Evolutionary conservation across 2,113 vertebrate genomes (phyloP).

Genomic region (Microcebus tavaratra): DNA sequence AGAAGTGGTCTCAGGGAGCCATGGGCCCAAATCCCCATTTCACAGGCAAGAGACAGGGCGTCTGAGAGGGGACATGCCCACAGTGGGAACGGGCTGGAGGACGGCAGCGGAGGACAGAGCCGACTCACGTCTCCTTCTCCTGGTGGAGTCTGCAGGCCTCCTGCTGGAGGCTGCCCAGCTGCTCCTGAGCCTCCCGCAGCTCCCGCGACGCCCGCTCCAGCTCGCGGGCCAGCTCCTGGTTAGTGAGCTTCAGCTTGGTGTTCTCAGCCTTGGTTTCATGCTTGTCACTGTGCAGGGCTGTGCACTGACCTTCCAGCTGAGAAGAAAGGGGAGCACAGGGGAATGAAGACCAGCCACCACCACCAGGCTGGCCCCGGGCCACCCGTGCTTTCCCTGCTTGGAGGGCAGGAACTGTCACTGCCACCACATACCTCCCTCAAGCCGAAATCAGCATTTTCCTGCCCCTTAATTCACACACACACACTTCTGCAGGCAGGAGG

Average conservation of each 20-base stretch:
- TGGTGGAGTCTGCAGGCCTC: conserved; percentile 88
- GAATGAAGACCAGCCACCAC: not conserved
- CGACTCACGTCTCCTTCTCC: conserved; percentile 93
- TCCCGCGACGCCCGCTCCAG: conserved; percentile 89
- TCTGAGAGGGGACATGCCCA: accelerated
- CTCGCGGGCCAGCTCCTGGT: conserved; percentile 90
- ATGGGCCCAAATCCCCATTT: not conserved
- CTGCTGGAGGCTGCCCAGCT: conserved; percentile 90
- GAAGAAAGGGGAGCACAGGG: not conserved
- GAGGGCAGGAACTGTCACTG: not conserved
- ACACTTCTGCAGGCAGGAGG: not conserved
- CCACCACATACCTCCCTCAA: not conserved
- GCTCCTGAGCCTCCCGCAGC: conserved; percentile 88
- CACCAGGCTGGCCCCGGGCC: too few relatives aligned
- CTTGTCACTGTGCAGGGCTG: conserved; percentile 89
- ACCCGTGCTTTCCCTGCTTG: not conserved
- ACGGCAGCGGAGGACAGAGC: accelerated
- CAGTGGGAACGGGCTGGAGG: too few relatives aligned
- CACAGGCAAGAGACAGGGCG: not conserved
- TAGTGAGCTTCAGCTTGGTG: conserved; percentile 90
- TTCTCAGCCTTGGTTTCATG: conserved; percentile 92
- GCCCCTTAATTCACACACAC: not conserved
- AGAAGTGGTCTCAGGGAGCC: not conserved
- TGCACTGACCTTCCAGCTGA: conserved; percentile 92
- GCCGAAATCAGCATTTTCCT: not conserved